phyloP scores from a whole-genome alignment of 2,113 vertebrate genomes.

The Heloderma charlesbogerti region DNA sequence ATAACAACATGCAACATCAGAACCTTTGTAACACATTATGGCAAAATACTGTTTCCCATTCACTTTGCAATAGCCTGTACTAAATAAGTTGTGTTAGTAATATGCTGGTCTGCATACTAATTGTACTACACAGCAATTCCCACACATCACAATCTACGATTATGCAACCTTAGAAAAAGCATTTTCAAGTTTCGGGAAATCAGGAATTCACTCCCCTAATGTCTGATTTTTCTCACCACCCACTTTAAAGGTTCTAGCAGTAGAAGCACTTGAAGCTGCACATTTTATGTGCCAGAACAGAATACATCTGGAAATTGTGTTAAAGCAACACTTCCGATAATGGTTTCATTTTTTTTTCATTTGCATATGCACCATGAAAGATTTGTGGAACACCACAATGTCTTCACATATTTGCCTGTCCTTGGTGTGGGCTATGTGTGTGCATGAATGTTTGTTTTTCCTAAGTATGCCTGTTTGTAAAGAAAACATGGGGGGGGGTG shows the following conservation, averaged over 20 bases:
- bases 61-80: conserved; percentile 35
- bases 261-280: conserved; percentile 32
- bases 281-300: conserved; percentile 33
- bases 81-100: conserved; percentile 47
- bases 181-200: conserved; percentile 41
- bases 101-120: neutral
- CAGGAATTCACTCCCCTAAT: neutral
- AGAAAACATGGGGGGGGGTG: conserved; percentile 15
- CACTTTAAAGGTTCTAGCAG: conserved; percentile 26
- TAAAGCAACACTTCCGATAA: conserved; percentile 34
- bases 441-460: conserved; percentile 6
- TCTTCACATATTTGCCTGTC: conserved; percentile 1
- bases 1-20: neutral
- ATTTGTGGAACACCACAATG: conserved; percentile 24
- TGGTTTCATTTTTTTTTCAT: conserved; percentile 26
- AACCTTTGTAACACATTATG: conserved; percentile 43
- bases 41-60: conserved; percentile 38
- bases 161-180: conserved; percentile 44
- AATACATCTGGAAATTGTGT: conserved; percentile 28
- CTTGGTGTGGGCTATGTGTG: too few relatives aligned
- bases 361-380: conserved; percentile 10
- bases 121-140: neutral
- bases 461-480: neutral
- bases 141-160: neutral
- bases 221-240: conserved; percentile 41